A percentile compares a stretch with the other conserved stretches of the same genome.
Evolutionary conservation across 2,113 vertebrate genomes (phyloP).

Genomic region (Hemicordylus capensis): DNA sequence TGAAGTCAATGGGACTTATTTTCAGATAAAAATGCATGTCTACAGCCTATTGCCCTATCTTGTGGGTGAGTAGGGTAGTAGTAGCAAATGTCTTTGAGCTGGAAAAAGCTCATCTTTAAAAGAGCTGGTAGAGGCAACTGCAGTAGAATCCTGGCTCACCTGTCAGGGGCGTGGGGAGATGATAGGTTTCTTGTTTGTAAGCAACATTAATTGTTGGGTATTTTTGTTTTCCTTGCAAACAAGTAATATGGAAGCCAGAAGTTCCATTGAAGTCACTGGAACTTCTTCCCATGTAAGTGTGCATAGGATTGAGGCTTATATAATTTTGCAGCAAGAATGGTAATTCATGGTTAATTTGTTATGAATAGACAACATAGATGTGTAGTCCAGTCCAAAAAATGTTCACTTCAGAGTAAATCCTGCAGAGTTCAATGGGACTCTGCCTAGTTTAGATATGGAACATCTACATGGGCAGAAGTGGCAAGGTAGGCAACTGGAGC

Average conservation of each 20-base stretch:
- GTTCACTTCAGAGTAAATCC: neutral
- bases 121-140: neutral
- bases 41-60: too few relatives aligned
- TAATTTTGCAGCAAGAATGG: neutral
- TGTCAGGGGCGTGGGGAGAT: neutral
- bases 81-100: neutral
- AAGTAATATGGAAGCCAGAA: neutral
- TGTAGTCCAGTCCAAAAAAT: neutral
- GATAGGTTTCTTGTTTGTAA: neutral
- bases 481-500: too few relatives aligned
- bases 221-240: neutral
- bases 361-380: neutral
- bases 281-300: neutral
- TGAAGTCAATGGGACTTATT: neutral
- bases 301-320: neutral
- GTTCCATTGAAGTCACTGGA: neutral
- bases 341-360: neutral
- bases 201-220: neutral
- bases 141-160: neutral
- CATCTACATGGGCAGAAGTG: too few relatives aligned
- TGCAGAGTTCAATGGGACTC: neutral
- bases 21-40: neutral
- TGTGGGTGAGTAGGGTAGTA: neutral
- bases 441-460: too few relatives aligned
- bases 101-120: neutral